Evolutionary conservation across 2,113 vertebrate genomes (phyloP), one percentile per base, ranked within the genome.

Genomic region (Gavia stellata): DNA sequence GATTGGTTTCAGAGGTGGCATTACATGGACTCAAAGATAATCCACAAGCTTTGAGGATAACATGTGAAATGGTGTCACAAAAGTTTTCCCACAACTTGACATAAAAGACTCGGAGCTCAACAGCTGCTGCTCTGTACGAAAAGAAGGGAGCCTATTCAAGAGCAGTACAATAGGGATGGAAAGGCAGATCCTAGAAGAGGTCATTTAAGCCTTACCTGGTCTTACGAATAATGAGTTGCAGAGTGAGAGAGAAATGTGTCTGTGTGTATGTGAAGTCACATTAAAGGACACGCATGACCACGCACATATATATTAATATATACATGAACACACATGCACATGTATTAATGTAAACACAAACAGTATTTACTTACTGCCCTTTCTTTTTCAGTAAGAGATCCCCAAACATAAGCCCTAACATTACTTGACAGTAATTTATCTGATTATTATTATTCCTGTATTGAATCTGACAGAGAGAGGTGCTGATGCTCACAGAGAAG

Each of bases 71-170:
- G 96, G 94, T 96, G 97, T 95, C 95, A 95, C 88, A 34, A 77
- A 96, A 97, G 97, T 97, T 98, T 98, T 98, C 98, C 98, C 98
- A 98, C 98, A 97, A 98, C 96, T 97, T 95, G 97, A 95, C 98
- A 98, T 97, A 98, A 98, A 98, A 97, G 97, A 24, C 88, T 95
- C 38, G 0, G 95, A 94, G 97, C 97, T 93, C 95, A 95, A 98
- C 98, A 98, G 98, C 98, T 98, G 98, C 98, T 97, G 95, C 92
- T 63, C 96, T 77, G 96, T 74, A 96, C 59, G 53, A 93, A 97
- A 92, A 97, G 95, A 89, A 90, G 94, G 87, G 90, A 93, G 93
- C 95, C 91, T 95, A 97, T 97, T 98, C 95, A 97, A 24, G 73
- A 42, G 72, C 78, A 70, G 90, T 9, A 97, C 96, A 95, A 94